phyloP scores from a whole-genome alignment of 2,888 invertebrate species.

The Pegoplata infirma region DNA sequence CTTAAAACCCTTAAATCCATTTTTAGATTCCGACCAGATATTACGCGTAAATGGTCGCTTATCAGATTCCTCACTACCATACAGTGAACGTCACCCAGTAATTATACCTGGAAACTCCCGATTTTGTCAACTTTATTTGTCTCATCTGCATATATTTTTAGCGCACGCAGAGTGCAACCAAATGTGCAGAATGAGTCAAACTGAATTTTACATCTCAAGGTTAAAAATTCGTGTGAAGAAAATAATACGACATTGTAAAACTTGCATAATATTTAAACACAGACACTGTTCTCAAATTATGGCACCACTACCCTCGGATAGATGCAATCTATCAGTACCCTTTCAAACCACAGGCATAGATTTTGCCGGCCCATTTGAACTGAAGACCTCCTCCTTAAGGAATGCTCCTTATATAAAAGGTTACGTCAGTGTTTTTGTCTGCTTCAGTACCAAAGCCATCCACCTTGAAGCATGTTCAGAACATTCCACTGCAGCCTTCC shows the following conservation, averaged over 20 bases:
- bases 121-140: slow-evolving; percentile 21
- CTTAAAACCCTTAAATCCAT: slow-evolving; percentile 4
- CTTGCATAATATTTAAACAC: slow-evolving; percentile 6
- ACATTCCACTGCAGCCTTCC: slow-evolving; percentile 8
- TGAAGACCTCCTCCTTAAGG: too few species aligned
- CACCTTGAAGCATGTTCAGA: slow-evolving; percentile 23
- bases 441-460: too few species aligned
- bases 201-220: slow-evolving; percentile 8
- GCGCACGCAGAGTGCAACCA: too few species aligned
- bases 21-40: background rate
- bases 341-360: too few species aligned
- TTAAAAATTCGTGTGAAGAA: background rate
- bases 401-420: too few species aligned
- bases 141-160: slow-evolving; percentile 1
- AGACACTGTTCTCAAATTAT: slow-evolving; percentile 17
- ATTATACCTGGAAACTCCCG: slow-evolving; percentile 10
- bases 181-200: slow-evolving; percentile 4
- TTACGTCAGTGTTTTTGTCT: too few species aligned
- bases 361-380: too few species aligned
- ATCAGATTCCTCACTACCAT: background rate
- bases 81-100: slow-evolving; percentile 9
- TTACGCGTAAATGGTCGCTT: slow-evolving; percentile 9
- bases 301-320: slow-evolving; percentile 13
- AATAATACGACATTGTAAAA: slow-evolving; percentile 7
- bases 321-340: too few species aligned